phyloP scores from a whole-genome alignment of 1,140 invertebrate species.

The Drosophila burlai region DNA sequence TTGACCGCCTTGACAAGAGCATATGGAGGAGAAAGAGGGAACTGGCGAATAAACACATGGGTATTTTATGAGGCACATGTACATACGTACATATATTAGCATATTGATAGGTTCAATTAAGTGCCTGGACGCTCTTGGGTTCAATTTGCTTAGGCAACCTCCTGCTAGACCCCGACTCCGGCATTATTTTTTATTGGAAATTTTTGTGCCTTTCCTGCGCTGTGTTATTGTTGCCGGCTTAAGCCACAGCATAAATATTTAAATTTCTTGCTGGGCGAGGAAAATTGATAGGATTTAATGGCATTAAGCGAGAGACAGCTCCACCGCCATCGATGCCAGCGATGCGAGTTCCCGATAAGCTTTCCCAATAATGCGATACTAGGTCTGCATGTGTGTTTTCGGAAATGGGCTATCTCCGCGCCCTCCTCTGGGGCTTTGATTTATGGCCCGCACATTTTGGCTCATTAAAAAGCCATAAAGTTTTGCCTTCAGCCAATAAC shows the following conservation, averaged over 20 bases:
- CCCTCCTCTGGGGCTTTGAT: conserved; percentile 47
- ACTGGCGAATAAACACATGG: conserved; percentile 29
- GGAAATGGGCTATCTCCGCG: background rate
- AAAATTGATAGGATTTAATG: conserved; percentile 83
- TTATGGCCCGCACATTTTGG: conserved; percentile 58
- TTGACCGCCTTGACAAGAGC: conserved; percentile 17
- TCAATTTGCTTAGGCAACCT: conserved; percentile 51
- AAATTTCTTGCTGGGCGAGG: conserved; percentile 69
- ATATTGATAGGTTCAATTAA: conserved; percentile 79
- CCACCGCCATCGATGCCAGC: conserved; percentile 28
- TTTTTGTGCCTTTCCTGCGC: conserved; percentile 64
- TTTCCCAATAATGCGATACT: conserved; percentile 57
- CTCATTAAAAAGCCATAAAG: conserved; percentile 75
- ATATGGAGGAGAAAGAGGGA: conserved; percentile 23
- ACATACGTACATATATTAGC: conserved; percentile 19
- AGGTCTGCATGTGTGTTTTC: conserved; percentile 33
- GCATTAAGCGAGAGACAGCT: conserved; percentile 61
- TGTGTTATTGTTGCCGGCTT: conserved; percentile 51
- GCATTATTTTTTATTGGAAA: conserved; percentile 61
- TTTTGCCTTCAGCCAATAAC: conserved; percentile 35
- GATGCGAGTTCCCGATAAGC: conserved; percentile 65
- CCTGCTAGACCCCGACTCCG: background rate
- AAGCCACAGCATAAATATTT: conserved; percentile 78
- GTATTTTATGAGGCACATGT: background rate
- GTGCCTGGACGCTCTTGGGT: conserved; percentile 73